These are phyloP conservation scores for Poeciliopsis prolifica DNA, from an alignment of 2,113 vertebrate genomes.

Conservation along the genomic window DNA sequence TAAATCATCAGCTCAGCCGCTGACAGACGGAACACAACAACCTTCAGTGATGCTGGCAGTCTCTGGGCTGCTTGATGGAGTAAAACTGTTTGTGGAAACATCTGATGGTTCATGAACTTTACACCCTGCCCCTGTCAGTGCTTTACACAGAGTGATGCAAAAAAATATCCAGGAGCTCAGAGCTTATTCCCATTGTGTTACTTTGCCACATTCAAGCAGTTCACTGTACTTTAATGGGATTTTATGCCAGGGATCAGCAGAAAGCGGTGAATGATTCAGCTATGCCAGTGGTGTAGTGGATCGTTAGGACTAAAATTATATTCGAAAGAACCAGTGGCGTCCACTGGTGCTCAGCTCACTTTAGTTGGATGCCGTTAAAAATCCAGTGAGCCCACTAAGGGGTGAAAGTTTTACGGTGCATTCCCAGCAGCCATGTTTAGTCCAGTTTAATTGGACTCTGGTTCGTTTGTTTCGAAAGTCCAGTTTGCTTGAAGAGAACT, in stretches of 20 bases:
- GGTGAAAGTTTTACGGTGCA: too few species aligned
- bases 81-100: not conserved
- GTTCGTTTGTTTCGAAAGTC: too few species aligned
- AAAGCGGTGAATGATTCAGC: not conserved
- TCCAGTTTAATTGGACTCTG: too few species aligned
- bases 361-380: not conserved
- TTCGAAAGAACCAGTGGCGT: not conserved
- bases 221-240: not conserved
- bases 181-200: not conserved
- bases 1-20: not conserved
- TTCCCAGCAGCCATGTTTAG: too few species aligned
- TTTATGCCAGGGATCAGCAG: not conserved
- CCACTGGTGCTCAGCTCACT: not conserved
- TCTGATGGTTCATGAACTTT: not conserved
- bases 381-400: too few species aligned
- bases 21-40: not conserved
- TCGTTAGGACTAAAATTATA: not conserved
- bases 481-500: too few species aligned
- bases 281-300: not conserved
- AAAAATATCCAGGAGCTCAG: not conserved
- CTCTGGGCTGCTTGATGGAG: not conserved
- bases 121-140: not conserved
- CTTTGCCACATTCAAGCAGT: not conserved
- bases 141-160: not conserved
- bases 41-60: not conserved